A percentile compares a stretch with the other conserved stretches of the same genome.
These are phyloP conservation scores for Athalia circularis DNA, from an alignment of 2,888 invertebrate genomes.

Conservation along the genomic window DNA sequence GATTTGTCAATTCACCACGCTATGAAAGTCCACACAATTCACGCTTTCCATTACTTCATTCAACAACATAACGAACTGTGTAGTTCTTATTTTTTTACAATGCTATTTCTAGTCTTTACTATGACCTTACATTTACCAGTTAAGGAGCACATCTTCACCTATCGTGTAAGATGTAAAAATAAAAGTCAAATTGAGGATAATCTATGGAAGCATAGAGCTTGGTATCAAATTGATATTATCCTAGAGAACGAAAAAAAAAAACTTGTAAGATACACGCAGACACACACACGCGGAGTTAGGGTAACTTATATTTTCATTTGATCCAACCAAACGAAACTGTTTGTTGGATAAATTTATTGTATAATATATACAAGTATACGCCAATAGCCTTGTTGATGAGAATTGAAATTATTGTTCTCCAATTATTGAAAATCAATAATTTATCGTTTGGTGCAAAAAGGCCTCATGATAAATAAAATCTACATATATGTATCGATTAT, in stretches of 20 bases:
- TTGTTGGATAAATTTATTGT: conserved; percentile 37
- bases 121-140: no score
- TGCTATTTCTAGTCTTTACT: no score
- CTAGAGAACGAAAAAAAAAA: not conserved
- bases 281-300: conserved; percentile 20
- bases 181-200: not conserved
- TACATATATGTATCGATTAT: conserved; percentile 10
- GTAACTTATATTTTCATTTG: conserved; percentile 1
- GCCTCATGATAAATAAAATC: conserved; percentile 33
- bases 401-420: conserved; percentile 12
- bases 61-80: no score
- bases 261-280: not conserved
- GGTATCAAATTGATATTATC: not conserved
- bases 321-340: conserved; percentile 26
- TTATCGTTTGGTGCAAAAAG: conserved; percentile 26
- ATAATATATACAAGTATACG: conserved; percentile 39
- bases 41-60: no score
- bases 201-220: not conserved
- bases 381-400: conserved; percentile 15
- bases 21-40: no score
- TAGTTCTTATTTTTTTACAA: no score
- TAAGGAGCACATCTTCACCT: no score
- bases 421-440: not conserved
- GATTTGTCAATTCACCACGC: no score
- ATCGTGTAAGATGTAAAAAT: not conserved